Base-by-base conservation (phyloP, 2,113 vertebrate genomes). In the Colinus virginianus region DNA sequence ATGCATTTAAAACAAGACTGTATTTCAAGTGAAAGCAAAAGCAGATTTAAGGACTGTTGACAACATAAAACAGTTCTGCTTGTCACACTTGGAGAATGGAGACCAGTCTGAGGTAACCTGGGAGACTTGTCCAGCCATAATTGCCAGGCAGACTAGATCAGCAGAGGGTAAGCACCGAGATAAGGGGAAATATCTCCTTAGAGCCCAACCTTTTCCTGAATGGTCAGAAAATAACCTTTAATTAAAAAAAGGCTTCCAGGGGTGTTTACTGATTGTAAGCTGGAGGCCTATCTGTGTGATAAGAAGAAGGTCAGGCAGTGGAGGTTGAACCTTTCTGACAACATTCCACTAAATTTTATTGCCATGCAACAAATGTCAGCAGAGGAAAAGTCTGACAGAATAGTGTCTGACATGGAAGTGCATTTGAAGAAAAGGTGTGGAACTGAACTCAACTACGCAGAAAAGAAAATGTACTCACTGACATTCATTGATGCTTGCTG, bases 221-320 rank as follows among this genome's bases (percentile, higher is more conserved):
- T 91, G 81, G 71, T 91, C 90, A 93, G 49, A 87, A 66, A 53
- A 55, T 53, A 89, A 95, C 48, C 48, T 94, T 89, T 72, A 91
- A 66, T 3, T 92, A 62, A 21, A 67, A 77, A 53, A 77, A 89
- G 36, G 36, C 45, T 89, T 40, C 30, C 59, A 58, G 25, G 82
- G 2, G 11, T 81, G 16, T 78, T 92, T 90, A 53, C 18, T 66
- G 3, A 62, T 76, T 1, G 0, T 58, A 78, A 89, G 36, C 36
- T 53, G 30, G 48, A 64, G n/a, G 21, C 51, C 48, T 85, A 53
- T 34, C 26, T 5, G 77, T 83, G 78, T 89, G 7, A 22, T 32
- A 94, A 51, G 34, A 78, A 38, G 16, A 78, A 75, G 87, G 82
- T 42, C 6, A 45, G 30, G 4, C 82, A 48, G 4, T 68, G 28